These are phyloP conservation scores for Agrotis exclamationis DNA, from an alignment of 2,888 invertebrate species.

Conservation along the genomic window DNA sequence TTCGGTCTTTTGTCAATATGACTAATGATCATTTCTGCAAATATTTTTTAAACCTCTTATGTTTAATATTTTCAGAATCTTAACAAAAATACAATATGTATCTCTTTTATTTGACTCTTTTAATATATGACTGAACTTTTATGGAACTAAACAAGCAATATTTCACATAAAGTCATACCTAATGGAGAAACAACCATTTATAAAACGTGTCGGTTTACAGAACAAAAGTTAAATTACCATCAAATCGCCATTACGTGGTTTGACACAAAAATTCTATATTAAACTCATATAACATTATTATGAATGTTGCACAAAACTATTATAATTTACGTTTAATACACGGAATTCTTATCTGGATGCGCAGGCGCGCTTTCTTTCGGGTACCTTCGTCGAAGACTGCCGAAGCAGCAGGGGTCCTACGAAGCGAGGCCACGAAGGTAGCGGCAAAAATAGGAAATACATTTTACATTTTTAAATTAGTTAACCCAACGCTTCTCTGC, in stretches of 20 bases:
- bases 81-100: not conserved
- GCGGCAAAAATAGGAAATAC: conserved; percentile 25
- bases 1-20: conserved; percentile 10
- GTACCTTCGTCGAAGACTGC: conserved; percentile 74
- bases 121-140: conserved; percentile 25
- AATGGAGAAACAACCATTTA: conserved; percentile 45
- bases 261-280: conserved; percentile 48
- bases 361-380: conserved; percentile 68
- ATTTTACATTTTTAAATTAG: too few species aligned
- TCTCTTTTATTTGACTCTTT: conserved; percentile 9
- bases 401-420: conserved; percentile 75
- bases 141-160: conserved; percentile 45
- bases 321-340: conserved; percentile 49
- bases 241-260: conserved; percentile 51
- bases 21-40: not conserved
- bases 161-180: conserved; percentile 42
- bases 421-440: conserved; percentile 66
- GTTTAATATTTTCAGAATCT: too few species aligned
- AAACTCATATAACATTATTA: conserved; percentile 46
- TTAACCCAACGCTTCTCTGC: too few species aligned
- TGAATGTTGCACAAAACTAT: conserved; percentile 61
- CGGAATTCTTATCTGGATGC: conserved; percentile 63
- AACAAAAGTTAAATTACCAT: conserved; percentile 62
- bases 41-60: not conserved
- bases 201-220: conserved; percentile 38